Evolutionary conservation across 2,113 vertebrate genomes (phyloP), one percentile per base, ranked within the genome.

Genomic region (Ceratotherium simum): DNA sequence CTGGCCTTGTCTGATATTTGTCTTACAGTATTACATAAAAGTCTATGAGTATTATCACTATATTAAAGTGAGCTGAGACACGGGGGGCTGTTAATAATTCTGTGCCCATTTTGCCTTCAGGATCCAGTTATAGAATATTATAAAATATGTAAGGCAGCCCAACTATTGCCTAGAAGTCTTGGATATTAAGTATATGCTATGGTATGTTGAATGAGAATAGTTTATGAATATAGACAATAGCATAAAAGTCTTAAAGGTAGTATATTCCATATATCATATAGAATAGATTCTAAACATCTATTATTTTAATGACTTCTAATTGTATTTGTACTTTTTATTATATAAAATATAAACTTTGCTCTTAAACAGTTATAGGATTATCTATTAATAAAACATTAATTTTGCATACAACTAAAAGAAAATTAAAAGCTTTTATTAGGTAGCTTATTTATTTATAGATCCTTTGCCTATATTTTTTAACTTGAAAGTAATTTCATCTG

Each of bases 401-500:
- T 96, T 97, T 96, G 23, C 29, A 76, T 86, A 29, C 8, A 92
- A 23, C 67, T 86, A 73, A 96, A 82, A 42, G 56, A 83, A 95
- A 82, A 42, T 80, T 25, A 90, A 92, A 94, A 93, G 7, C 1
- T 72, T 33, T 60, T 82, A 23, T 85, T 90, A 67, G 31, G 1
- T 86, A 83, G 64, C 39, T 81, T 95, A 82, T 73, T 96, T 92
- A 11, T 62, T 86, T 85, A 36, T 90, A 95, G 72, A 96, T 60
- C 46, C 25, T 93, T 27, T 97, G 23, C 48, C 23, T 81, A 8
- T 58, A 62, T 60, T 76, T 75, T 96, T 87, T 82, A 93, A 93
- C 60, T 91, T n/a, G 89, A 75, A 94, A 95, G 25, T 89, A 93
- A 95, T 89, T 85, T 94, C 27, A 84, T 85, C 48, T 92, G 89